Evolutionary conservation across 1,140 invertebrate genomes (phyloP), one percentile per base, ranked within the genome.

Genomic region (Whitmania pigra): DNA sequence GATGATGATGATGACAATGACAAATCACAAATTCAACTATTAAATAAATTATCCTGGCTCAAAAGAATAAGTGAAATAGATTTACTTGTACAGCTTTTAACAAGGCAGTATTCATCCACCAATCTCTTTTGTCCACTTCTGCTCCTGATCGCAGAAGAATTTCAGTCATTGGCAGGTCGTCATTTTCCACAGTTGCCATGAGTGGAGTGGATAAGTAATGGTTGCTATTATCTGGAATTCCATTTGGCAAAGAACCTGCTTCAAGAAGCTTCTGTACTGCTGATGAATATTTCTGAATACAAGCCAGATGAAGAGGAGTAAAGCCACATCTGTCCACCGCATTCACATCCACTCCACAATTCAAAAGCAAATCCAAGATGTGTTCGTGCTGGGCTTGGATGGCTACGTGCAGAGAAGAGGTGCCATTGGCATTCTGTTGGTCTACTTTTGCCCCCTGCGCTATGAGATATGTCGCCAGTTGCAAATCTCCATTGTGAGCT

Each of bases 381-480:
- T 89, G 83, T 25, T 87, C 86, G 79, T 90, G 89, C 78, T 92
- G 94, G 94, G 94, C 97, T 76, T 89, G 88, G 77, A 89, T 90
- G 53, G 86, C 86, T 71, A 82, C 82, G 83, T 97, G 94, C 60
- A 98, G 80, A 0, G 94, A 92, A 73, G 91, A 89, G 66, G 29
- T 67, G n/a, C 71, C 71, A 31, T 53, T 72, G 7, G n/a, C 20
- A 43, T 72, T 72, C n/a, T 29, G 27, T 27, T 72, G 60, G 63
- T 72, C 67, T 31, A 72, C 63, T 18, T 55, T 60, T 36, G 71
- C 71, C 18, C 71, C 71, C 63, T 67, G 29, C 9, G n/a, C 25
- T 22, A 72, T 55, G 18, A 72, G 63, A n/a, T 40, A 63, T 22
- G 29, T 53, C 18, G 57, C 60, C 71, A 67, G n/a, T 36, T 49